These are phyloP conservation scores for Dendrolimus kikuchii DNA, from an alignment of 1,140 invertebrate genomes.

Conservation along the genomic window DNA sequence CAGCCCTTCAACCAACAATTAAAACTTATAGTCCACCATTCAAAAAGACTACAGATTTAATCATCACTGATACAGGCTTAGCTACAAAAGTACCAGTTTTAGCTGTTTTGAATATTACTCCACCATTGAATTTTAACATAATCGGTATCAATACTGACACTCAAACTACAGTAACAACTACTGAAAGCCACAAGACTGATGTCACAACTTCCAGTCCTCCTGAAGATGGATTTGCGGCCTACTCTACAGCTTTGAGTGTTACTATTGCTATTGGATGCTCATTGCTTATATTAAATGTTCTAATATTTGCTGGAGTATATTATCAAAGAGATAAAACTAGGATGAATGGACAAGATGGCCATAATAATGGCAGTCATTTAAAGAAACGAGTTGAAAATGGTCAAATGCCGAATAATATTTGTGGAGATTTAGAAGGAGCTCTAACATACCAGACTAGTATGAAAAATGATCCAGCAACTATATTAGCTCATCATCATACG, in stretches of 20 bases:
- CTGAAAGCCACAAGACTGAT: constrained; percentile 57
- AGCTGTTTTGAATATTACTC: constrained; percentile 51
- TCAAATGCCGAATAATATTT: constrained; percentile 88
- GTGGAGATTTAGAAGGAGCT: constrained; percentile 81
- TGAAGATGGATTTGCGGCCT: constrained; percentile 89
- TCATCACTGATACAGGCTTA: constrained; percentile 50
- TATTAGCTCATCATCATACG: constrained; percentile 78
- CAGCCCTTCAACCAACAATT: constrained; percentile 57
- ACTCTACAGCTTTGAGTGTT: constrained; percentile 90
- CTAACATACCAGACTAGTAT: constrained; percentile 76
- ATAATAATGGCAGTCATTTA: constrained; percentile 68
- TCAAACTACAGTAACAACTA: constrained; percentile 32
- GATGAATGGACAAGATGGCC: constrained; percentile 74
- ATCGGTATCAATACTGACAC: constrained; percentile 42
- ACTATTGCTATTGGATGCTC: constrained; percentile 96
- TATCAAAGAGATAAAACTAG: constrained; percentile 92
- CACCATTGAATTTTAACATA: constrained; percentile 60
- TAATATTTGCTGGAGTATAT: constrained; percentile 95
- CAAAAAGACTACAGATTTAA: constrained; percentile 71
- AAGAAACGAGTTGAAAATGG: constrained; percentile 87
- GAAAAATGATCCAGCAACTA: constrained; percentile 78
- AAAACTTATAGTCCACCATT: constrained; percentile 73
- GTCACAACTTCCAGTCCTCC: constrained; percentile 73
- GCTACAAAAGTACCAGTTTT: constrained; percentile 63
- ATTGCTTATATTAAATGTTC: constrained; percentile 89